Evolutionary conservation across 2,797 vertebrate species (phyloP).

Genomic region (Mus minutoides): DNA sequence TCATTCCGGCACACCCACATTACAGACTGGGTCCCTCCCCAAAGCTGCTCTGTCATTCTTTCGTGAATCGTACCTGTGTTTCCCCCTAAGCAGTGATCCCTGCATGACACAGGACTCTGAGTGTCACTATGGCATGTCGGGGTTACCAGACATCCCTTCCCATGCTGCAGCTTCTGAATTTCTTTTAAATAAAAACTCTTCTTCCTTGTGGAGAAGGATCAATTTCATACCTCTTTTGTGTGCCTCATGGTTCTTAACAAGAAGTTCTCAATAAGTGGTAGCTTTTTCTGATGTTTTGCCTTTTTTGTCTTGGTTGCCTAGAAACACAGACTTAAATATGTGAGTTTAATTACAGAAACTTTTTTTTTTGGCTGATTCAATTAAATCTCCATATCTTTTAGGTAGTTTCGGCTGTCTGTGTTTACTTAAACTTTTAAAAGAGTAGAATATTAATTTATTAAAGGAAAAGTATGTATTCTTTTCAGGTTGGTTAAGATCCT

Average conservation of each 20-base stretch:
- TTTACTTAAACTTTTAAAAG: slow-evolving; percentile 45
- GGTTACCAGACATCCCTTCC: too few relatives aligned
- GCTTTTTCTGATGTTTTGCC: slow-evolving; percentile 5
- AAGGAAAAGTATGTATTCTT: slow-evolving; percentile 33
- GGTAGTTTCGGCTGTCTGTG: neutral
- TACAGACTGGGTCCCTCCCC: neutral
- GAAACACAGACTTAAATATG: slow-evolving; percentile 21
- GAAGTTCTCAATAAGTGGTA: neutral
- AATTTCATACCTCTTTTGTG: neutral
- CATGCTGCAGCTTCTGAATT: neutral
- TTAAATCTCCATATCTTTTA: slow-evolving; percentile 20
- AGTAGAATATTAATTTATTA: slow-evolving; percentile 32
- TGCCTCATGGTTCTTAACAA: neutral
- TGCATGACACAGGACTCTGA: neutral
- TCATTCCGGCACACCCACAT: neutral
- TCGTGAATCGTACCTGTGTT: neutral
- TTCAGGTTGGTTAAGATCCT: neutral
- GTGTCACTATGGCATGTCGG: neutral
- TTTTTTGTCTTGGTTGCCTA: slow-evolving; percentile 42
- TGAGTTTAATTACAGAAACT: slow-evolving; percentile 18
- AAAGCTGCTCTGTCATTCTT: neutral
- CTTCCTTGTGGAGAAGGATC: neutral
- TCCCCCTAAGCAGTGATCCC: neutral
- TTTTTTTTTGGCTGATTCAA: neutral
- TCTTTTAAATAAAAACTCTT: slow-evolving; percentile 19